Percentiles rank a stretch among this genome's conserved stretches.
Conservation (phyloP, 2,113 vertebrate genomes). For the Myrmecophaga tridactyla region DNA sequence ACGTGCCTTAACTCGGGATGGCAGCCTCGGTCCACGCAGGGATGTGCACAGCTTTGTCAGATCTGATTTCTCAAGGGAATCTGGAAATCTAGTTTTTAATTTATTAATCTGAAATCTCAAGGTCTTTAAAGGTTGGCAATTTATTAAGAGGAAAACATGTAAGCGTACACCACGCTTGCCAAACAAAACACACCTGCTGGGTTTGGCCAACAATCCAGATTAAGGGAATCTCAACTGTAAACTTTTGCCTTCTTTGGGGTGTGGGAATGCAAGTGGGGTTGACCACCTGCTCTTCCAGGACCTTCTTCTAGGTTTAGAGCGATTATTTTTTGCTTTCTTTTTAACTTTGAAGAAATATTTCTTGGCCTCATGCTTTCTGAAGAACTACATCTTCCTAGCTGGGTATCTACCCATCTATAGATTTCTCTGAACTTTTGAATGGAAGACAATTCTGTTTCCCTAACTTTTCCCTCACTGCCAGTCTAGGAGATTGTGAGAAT, state of each 20-base stretch:
- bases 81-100: neutral
- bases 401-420: neutral
- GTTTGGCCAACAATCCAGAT: neutral
- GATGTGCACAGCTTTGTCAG: neutral
- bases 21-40: no score
- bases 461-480: neutral
- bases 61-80: neutral
- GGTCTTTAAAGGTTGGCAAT: neutral
- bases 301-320: neutral
- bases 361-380: neutral
- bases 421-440: neutral
- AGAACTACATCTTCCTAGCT: neutral
- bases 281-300: neutral
- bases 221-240: neutral
- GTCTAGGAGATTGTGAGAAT: neutral
- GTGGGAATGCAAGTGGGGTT: neutral
- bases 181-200: neutral
- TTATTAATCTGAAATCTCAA: neutral
- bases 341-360: neutral
- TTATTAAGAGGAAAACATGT: slow-evolving; percentile 6
- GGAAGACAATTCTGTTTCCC: neutral
- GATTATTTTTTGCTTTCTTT: neutral
- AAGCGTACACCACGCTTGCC: neutral
- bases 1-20: neutral
- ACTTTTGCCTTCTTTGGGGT: neutral